Evolutionary conservation across 2,113 vertebrate species (phyloP).

Genomic region (Nannospalax galili): DNA sequence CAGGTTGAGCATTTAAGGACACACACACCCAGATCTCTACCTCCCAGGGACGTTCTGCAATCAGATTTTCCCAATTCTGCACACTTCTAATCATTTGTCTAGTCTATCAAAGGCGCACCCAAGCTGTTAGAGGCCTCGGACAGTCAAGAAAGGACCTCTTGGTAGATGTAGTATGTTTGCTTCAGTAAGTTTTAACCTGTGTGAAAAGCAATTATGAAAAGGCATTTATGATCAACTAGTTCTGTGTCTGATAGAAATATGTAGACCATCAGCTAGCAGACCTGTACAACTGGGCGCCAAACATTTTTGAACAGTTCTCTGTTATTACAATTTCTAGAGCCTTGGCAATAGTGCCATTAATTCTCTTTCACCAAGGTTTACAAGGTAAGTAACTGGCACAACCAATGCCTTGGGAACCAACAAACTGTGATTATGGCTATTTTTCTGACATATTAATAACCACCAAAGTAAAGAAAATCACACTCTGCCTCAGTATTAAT

Average conservation of each 20-base stretch:
- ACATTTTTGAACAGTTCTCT: slow-evolving; percentile 48
- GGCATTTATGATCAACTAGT: slow-evolving; percentile 52
- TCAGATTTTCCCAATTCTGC: background rate
- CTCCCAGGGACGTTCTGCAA: background rate
- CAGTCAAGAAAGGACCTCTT: slow-evolving; percentile 12
- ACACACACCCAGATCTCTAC: background rate
- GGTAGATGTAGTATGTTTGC: background rate
- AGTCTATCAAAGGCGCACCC: background rate
- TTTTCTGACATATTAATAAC: background rate
- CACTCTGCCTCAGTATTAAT: background rate
- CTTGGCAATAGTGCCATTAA: background rate
- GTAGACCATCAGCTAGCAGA: slow-evolving; percentile 39
- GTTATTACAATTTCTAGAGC: slow-evolving; percentile 9
- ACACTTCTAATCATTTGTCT: background rate
- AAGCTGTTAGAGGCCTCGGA: background rate
- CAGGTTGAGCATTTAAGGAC: background rate
- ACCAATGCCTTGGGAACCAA: background rate
- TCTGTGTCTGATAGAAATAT: slow-evolving; percentile 41
- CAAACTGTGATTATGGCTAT: background rate
- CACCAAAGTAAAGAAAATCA: slow-evolving; percentile 14
- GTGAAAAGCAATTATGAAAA: slow-evolving; percentile 53
- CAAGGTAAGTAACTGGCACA: background rate
- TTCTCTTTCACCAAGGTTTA: background rate
- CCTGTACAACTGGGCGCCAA: background rate
- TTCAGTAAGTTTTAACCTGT: slow-evolving; percentile 48